Evolutionary conservation across 2,888 invertebrate species (phyloP), one percentile per base, ranked within the genome.

Genomic region (Pollenia angustigena): DNA sequence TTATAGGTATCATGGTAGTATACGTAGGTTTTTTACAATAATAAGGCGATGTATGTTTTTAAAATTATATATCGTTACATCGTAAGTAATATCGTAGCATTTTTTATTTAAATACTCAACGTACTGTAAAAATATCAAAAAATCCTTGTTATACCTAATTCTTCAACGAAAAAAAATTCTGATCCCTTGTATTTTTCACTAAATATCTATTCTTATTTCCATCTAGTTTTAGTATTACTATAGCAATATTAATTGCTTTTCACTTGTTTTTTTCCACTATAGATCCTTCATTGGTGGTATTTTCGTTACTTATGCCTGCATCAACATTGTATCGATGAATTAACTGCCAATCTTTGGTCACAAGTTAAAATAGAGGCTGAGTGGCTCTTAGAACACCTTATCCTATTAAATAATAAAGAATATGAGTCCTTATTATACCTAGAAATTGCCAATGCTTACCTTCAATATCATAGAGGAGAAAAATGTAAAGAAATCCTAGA

Each of bases 261-360:
- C 32, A 32, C 32, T 32, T 32, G 6, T 6, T 32, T 32, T 32
- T 1, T 32, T 71, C 4, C n/a, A n/a, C 40, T 46, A 2, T 48
- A 92, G 91, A 79, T 91, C 1, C 85, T 91, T 0, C 89, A 88
- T 18, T 92, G 92, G 96, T 97, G 97, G 98, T 93, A 95, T 88
- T 94, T 98, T 90, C 95, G 98, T 89, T 94, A 95, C 76, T 94
- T 96, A 89, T 95, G 95, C 66, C 92, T 96, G 10, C 97, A 98
- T 91, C 98, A 98, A 91, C 94, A 95, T 89, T 93, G 96, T 48
- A 91, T 98, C 14, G 97, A 97, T 89, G 97, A 98, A 89, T 94
- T 95, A 85, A 96, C 97, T 56, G 95, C 95, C 4, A 93, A 94
- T n/a, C 90, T 97, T 1, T 95, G 96, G 83, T 94, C 95, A 7